Evolutionary conservation across 2,888 invertebrate species (phyloP), one percentile per base, ranked within the genome.

Genomic region (Helleia helle): DNA sequence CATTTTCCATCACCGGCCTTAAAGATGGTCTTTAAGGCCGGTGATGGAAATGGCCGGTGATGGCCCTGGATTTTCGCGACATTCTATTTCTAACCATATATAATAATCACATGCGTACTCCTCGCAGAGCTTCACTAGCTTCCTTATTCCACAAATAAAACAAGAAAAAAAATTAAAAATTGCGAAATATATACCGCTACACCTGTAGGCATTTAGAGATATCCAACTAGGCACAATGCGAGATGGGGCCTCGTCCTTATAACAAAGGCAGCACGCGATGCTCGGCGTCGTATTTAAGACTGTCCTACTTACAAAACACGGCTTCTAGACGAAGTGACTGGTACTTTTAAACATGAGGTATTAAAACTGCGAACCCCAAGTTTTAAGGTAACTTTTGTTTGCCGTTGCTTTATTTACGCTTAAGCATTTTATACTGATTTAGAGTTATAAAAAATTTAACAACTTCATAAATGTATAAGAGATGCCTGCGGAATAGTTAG

Each of bases 181-280:
- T 22, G 14, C 24, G 13, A 30, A 42, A 38, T 28, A 18, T 18
- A 40, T 25, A 40, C 34, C 30, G 30, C 29, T 24, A 40, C 37
- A 36, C 15, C 46, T 38, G 41, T 43, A 43, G 44, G 22, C 40
- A 41, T 43, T 44, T 39, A 40, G 40, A 43, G 41, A 47, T 49
- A 47, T 41, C 49, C 41, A 43, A 41, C 43, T 30, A 43, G 28
- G 40, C 29, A 45, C 47, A 47, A 47, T 47, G 27, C 47, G 30
- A 38, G 28, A 34, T 26, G 18, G 45, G 43, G 49, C 40, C 40
- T 30, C 13, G 45, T 42, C 40, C 43, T 46, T 36, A 13, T 30
- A 30, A 39, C 39, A 39, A 39, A 39, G 30, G 39, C 30, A 25
- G 22, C 13, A 24, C 39, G 24, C 25, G 39, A 22, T 22, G 8